Percentiles rank a stretch among this genome's conserved stretches.
These are phyloP conservation scores for Chaitophorus viminalis DNA, from an alignment of 2,888 invertebrate genomes.

Conservation along the genomic window DNA sequence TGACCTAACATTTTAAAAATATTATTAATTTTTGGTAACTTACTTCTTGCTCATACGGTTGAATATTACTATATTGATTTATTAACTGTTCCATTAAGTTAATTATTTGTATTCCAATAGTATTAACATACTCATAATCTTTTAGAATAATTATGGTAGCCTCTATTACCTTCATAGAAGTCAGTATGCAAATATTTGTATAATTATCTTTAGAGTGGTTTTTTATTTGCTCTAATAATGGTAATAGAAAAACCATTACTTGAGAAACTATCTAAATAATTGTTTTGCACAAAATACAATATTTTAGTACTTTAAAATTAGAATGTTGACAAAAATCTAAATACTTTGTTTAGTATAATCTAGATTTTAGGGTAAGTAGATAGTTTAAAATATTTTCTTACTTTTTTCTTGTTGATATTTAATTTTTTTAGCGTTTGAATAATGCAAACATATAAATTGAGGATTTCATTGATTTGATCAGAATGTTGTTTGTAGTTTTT, in stretches of 20 bases:
- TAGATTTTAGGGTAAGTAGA: too few relatives aligned
- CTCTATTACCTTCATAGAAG: conserved; percentile 26
- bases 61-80: not conserved
- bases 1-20: not conserved
- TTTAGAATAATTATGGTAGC: conserved; percentile 37
- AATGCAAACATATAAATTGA: conserved; percentile 22
- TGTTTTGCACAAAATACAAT: not conserved
- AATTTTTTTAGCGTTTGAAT: conserved; percentile 32
- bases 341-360: too few relatives aligned
- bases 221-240: conserved; percentile 19
- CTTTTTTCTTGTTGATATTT: conserved; percentile 31
- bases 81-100: conserved; percentile 37
- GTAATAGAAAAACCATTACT: conserved; percentile 19
- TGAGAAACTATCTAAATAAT: conserved; percentile 6
- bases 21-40: not conserved
- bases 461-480: conserved; percentile 19
- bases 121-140: conserved; percentile 14
- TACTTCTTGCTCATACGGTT: conserved; percentile 24
- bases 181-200: not conserved
- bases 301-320: not conserved
- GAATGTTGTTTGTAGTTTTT: not conserved
- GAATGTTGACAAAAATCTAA: too few relatives aligned
- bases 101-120: conserved; percentile 33
- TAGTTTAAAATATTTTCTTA: conserved; percentile 28
- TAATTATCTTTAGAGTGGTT: not conserved